phyloP scores from a whole-genome alignment of 2,888 invertebrate genomes.

The Chaetogeoica ovagalla region DNA sequence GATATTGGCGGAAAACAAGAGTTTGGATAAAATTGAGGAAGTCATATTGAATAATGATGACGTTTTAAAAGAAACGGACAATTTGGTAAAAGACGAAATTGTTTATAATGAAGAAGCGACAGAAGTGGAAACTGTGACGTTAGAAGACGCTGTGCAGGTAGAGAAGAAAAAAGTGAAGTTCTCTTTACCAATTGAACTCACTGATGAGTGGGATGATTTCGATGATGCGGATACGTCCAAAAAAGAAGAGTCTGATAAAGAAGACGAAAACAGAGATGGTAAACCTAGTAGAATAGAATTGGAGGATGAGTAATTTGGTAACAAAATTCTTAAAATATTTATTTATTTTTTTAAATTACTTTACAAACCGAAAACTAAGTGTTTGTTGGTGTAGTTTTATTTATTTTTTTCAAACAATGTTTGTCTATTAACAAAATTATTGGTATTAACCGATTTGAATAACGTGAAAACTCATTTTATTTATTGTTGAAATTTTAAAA shows the following conservation, averaged over 20 bases:
- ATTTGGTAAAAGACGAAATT: constrained; percentile 13
- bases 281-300: constrained; percentile 49
- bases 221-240: constrained; percentile 29
- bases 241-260: constrained; percentile 27
- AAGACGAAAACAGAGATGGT: constrained; percentile 13
- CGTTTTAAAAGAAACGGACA: constrained; percentile 1
- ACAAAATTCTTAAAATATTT: too few relatives aligned
- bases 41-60: constrained; percentile 15
- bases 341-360: too few relatives aligned
- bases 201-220: constrained; percentile 48
- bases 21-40: constrained; percentile 35
- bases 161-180: constrained; percentile 9
- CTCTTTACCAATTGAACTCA: constrained; percentile 2
- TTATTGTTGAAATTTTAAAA: too few relatives aligned
- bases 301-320: constrained; percentile 19
- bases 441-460: too few relatives aligned
- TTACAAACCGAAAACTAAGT: too few relatives aligned
- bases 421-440: too few relatives aligned
- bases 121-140: constrained; percentile 42
- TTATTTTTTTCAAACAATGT: too few relatives aligned
- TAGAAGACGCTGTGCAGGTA: constrained; percentile 37
- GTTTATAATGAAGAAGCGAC: constrained; percentile 27
- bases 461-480: too few relatives aligned
- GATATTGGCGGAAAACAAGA: constrained; percentile 42
- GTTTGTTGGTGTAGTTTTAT: too few relatives aligned